A percentile compares a stretch with the other conserved stretches of the same genome.
Evolutionary conservation across 2,797 vertebrate species (phyloP).

Genomic region (Orestias chungarensis): DNA sequence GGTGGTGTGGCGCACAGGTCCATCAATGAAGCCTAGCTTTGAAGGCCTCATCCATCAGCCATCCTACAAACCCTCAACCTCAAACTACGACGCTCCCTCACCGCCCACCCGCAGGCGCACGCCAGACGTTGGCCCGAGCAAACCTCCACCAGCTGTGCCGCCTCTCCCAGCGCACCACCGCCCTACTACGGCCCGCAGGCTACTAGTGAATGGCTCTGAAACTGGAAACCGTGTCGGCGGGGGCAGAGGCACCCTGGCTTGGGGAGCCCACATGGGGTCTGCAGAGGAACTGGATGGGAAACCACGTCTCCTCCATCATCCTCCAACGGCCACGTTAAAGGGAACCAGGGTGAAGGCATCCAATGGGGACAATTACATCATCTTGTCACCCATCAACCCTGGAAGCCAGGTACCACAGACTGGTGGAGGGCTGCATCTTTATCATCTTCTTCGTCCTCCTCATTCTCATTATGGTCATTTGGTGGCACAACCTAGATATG

Average conservation of each 20-base stretch:
- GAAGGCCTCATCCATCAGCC: conserved; percentile 87
- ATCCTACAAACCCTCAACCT: conserved; percentile 83
- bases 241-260: conserved; percentile 65
- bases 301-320: conserved; percentile 64
- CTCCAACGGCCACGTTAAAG: conserved; percentile 78
- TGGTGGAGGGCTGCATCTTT: conserved; percentile 76
- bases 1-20: conserved; percentile 91
- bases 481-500: conserved; percentile 79
- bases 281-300: conserved; percentile 77
- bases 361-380: conserved; percentile 92
- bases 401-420: conserved; percentile 90
- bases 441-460: conserved; percentile 74
- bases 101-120: conserved; percentile 81
- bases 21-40: conserved; percentile 83
- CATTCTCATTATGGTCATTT: conserved; percentile 73
- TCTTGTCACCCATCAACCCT: conserved; percentile 89
- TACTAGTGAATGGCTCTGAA: conserved; percentile 83
- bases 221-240: conserved; percentile 36
- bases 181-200: conserved; percentile 79
- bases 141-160: conserved; percentile 76
- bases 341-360: conserved; percentile 84
- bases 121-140: conserved; percentile 64
- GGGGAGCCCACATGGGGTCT: conserved; percentile 77
- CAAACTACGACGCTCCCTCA: conserved; percentile 82
- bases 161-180: conserved; percentile 83